Evolutionary conservation across 2,888 invertebrate genomes (phyloP).

Genomic region (Ophraella communa): DNA sequence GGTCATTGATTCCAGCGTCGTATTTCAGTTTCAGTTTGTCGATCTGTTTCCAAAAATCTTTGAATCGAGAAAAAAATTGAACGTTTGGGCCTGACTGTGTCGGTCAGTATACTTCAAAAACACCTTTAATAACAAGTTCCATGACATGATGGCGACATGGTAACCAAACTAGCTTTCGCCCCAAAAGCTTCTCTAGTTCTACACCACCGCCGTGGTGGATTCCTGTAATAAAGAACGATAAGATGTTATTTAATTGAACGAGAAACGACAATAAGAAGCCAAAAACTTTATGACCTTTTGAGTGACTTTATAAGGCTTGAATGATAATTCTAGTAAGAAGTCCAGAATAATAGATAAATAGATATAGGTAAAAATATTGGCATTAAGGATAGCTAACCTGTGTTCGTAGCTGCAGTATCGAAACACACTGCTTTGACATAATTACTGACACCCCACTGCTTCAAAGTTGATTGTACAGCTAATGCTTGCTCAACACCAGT

Average conservation of each 20-base stretch:
- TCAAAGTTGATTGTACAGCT: slow-evolving; percentile 3
- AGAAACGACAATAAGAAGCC: too few relatives aligned
- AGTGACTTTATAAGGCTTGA: too few relatives aligned
- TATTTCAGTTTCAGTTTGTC: slow-evolving; percentile 1
- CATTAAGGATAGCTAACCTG: neutral
- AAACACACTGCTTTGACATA: slow-evolving; percentile 17
- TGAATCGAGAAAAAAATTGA: neutral
- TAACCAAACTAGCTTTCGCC: neutral
- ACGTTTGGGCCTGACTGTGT: neutral
- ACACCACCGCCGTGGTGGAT: too few relatives aligned
- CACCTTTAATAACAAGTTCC: neutral
- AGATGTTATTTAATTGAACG: too few relatives aligned
- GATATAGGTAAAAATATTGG: neutral
- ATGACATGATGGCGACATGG: slow-evolving; percentile 2
- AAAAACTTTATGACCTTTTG: too few relatives aligned
- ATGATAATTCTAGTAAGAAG: too few relatives aligned
- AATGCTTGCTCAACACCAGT: slow-evolving; percentile 11
- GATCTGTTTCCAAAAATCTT: neutral
- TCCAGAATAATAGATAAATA: too few relatives aligned
- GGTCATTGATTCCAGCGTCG: neutral
- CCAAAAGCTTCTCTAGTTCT: neutral
- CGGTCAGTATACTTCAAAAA: neutral
- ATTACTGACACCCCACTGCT: slow-evolving; percentile 13
- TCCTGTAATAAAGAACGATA: too few relatives aligned
- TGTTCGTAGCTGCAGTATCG: slow-evolving; percentile 13